Evolutionary conservation across 1,140 invertebrate species (phyloP), one percentile per base, ranked within the genome.

Genomic region (Thaumetopoea pityocampa): DNA sequence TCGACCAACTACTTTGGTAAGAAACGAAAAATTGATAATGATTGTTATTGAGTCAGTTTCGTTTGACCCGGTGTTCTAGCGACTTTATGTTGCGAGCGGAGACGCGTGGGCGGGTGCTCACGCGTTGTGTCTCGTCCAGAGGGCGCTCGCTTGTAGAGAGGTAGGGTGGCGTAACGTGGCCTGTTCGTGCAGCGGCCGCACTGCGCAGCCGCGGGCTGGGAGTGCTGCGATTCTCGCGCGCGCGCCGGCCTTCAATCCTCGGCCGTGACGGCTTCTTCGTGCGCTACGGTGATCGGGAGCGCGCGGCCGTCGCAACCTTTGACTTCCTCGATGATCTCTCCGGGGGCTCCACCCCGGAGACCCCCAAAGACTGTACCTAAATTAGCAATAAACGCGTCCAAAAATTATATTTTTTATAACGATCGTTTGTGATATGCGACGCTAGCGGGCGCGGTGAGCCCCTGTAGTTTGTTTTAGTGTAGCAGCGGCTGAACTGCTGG

Each of bases 271-370:
- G 92, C 62, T 92, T 94, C 78, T 94, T 88, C 85, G 89, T 92
- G 17, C 88, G 92, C 44, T 94, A 89, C 77, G 92, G 92, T n/a
- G 91, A 92, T 43, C 90, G 92, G 57, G 92, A 94, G 67, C 85
- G 87, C 32, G 92, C 92, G 70, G 92, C 92, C 11, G 90, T 94
- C 30, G 90, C 92, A 16, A 90, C 89, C 50, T 94, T 94, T 72
- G 91, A 93, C 80, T 94, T 93, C 83, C 86, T 94, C 32, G 89
- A 94, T 64, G 89, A 92, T 47, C 77, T 93, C 47, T 89, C 87
- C 36, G 86, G 85, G 9, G 83, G 85, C 12, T 87, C 85, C 45
- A 87, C 81, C 43, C 86, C 85, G 44, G 85, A 88, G 54, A 85
- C 86, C 19, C 40, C 41, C 72, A 74, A 69, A 71, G 67, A 81